A percentile compares a stretch with the other conserved stretches of the same genome.
Evolutionary conservation across 2,113 vertebrate species (phyloP).

Genomic region (Zosterops japonicus): DNA sequence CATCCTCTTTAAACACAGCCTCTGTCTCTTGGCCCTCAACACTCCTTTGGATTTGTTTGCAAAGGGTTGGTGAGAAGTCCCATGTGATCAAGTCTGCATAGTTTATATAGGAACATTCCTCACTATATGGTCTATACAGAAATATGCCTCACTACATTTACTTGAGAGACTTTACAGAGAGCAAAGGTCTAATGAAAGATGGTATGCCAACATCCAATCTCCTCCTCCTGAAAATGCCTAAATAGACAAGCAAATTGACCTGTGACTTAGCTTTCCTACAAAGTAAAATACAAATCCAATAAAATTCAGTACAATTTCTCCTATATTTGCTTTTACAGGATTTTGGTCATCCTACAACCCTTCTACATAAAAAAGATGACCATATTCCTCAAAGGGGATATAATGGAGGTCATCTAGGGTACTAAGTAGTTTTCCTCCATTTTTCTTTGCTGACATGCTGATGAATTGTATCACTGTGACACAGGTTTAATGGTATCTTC

Average conservation of each 20-base stretch:
- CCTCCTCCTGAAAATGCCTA: background rate
- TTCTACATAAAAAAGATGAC: background rate
- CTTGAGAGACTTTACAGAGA: background rate
- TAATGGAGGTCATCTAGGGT: background rate
- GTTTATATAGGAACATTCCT: background rate
- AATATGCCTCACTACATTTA: background rate
- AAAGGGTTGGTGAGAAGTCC: background rate
- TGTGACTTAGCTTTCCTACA: background rate
- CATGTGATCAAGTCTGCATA: fast-evolving
- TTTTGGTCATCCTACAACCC: background rate
- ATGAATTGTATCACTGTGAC: background rate
- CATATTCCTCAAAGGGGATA: background rate
- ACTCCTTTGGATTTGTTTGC: background rate
- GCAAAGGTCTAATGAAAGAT: background rate
- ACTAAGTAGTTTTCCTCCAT: background rate
- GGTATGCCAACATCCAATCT: background rate
- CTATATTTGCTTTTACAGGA: background rate
- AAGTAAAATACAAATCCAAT: background rate
- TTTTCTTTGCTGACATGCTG: background rate
- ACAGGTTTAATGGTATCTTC: background rate
- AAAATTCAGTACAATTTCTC: background rate
- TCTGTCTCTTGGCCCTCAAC: background rate
- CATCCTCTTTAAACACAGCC: background rate
- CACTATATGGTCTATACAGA: background rate
- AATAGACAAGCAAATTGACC: background rate